Conservation (phyloP, 2,888 invertebrate species). For the Diarsia brunnea region DNA sequence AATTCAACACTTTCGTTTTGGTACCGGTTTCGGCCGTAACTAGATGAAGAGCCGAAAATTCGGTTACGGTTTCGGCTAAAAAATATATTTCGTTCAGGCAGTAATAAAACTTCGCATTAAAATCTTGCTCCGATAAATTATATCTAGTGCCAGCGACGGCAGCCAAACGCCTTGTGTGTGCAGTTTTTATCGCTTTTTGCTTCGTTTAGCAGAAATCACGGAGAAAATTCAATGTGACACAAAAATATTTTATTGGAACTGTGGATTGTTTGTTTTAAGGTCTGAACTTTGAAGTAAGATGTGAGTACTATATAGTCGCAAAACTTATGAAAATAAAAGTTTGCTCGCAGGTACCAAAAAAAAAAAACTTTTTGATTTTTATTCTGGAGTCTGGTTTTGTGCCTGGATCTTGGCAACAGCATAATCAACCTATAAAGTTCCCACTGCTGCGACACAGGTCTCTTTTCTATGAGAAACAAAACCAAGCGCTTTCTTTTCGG, state of each 20-base stretch:
- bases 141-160: conserved; percentile 50
- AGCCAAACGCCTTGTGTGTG: conserved; percentile 64
- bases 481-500: too few relatives aligned
- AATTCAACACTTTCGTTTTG: background rate
- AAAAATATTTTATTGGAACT: conserved; percentile 50
- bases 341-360: background rate
- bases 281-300: background rate
- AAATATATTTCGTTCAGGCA: conserved; percentile 1
- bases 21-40: background rate
- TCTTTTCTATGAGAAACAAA: too few relatives aligned
- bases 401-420: too few relatives aligned
- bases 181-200: conserved; percentile 70
- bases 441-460: too few relatives aligned
- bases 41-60: background rate
- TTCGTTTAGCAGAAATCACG: conserved; percentile 66
- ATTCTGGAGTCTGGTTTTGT: background rate
- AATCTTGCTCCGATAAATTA: conserved; percentile 51
- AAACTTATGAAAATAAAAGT: conserved; percentile 1
- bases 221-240: conserved; percentile 46
- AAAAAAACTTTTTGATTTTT: background rate
- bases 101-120: conserved; percentile 47
- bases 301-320: too few relatives aligned
- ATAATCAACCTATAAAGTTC: too few relatives aligned
- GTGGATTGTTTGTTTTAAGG: conserved; percentile 3
- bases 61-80: background rate